Base-by-base conservation (phyloP, 2,888 invertebrate genomes). In the Leucophenga montana region DNA sequence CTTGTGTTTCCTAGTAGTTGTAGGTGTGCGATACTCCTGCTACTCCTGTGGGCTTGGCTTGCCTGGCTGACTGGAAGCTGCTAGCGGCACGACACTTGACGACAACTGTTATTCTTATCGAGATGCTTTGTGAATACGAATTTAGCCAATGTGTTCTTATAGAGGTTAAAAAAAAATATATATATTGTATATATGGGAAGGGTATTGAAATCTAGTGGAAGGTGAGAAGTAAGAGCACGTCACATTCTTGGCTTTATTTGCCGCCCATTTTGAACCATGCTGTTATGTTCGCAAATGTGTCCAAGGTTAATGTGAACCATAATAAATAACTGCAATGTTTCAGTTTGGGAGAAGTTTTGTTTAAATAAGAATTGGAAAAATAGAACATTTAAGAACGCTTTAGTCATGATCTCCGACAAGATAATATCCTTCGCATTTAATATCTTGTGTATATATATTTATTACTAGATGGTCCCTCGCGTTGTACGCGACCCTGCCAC, bases 41-140 rank as follows among this genome's bases (percentile, higher is more conserved):
- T 57, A 31, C 2, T 31, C 11, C 62, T 46, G 46, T 50, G 18
- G 44, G 33, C 62, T 61, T 18, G 8, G 59, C 11, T 8, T 27
- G 33, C 39, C n/a, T 16, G 14, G 77, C 73, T 73, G 50, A 75
- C 65, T 78, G 75, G 76, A 79, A 79, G 75, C 79, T 83, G 83
- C 79, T 78, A 69, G 77, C 75, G 79, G 80, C 82, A 80, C 78
- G 78, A 73, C 69, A 72, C 73, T 77, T 79, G 78, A 76, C 82
- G 83, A 83, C 80, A 80, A 83, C 80, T 79, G 82, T 82, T 83
- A 78, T 81, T 80, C 83, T 80, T 80, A 80, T 80, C 83, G 82
- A 46, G 83, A 80, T 83, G 83, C 80, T 83, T 81, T 79, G 78
- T 80, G 80, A 83, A 80, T 80, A 83, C 77, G 80, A 80, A 80